Evolutionary conservation across 53 echinoderm and acorn worm species (phyloP).

Genomic region (Temnopleurus reevesii): DNA sequence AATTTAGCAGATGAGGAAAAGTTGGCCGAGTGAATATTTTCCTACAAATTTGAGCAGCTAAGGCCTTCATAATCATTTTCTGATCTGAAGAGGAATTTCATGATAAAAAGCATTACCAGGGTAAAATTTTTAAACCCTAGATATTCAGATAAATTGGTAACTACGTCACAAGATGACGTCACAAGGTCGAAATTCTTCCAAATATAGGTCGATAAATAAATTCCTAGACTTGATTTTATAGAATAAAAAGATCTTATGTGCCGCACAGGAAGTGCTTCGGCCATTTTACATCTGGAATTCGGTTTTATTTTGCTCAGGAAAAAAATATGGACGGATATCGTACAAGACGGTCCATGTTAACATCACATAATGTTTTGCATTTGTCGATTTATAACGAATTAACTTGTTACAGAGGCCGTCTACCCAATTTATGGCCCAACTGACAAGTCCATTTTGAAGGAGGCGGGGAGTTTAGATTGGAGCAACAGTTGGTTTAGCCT

Average conservation of each 20-base stretch:
- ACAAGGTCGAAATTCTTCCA: neutral
- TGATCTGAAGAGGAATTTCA: neutral
- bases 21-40: no score
- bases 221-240: neutral
- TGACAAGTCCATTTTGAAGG: slow-evolving; percentile 10
- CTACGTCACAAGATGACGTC: neutral
- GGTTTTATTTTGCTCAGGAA: neutral
- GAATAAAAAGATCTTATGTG: neutral
- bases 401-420: slow-evolving; percentile 37
- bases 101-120: neutral
- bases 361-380: slow-evolving; percentile 13
- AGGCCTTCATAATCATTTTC: neutral
- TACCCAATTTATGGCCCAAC: slow-evolving; percentile 5
- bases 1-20: neutral
- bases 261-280: neutral
- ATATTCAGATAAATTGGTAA: no score
- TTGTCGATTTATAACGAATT: slow-evolving; percentile 20
- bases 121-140: no score
- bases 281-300: neutral
- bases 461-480: slow-evolving; percentile 39
- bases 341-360: slow-evolving; percentile 19
- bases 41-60: no score
- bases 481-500: neutral
- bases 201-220: neutral
- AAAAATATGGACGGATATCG: neutral